Conservation (phyloP, 1,140 invertebrate species). For the Bombus fervidus region DNA sequence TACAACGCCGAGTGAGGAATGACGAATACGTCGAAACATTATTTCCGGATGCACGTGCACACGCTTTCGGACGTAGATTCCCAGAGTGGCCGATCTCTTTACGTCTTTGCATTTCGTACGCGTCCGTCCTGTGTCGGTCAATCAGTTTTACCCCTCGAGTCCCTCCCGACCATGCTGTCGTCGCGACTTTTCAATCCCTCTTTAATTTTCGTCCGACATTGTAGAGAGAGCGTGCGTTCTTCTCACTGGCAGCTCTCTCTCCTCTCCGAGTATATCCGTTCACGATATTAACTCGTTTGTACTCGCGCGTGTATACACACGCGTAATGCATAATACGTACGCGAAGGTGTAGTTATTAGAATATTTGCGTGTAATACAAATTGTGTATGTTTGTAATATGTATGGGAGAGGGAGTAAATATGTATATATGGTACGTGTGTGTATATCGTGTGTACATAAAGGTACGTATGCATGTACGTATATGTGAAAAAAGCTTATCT, state of each 20-base stretch:
- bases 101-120: neutral
- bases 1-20: neutral
- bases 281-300: no score
- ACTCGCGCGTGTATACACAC: neutral
- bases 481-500: neutral
- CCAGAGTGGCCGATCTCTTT: neutral
- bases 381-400: neutral
- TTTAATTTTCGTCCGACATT: conserved; percentile 12
- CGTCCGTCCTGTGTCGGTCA: neutral
- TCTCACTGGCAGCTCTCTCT: neutral
- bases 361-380: neutral
- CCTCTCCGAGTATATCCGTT: neutral
- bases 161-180: rapidly evolving
- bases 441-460: neutral
- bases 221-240: neutral
- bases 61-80: conserved; percentile 17
- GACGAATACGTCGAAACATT: conserved; percentile 22
- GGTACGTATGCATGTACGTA: neutral
- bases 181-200: conserved; percentile 21
- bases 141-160: neutral
- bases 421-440: neutral
- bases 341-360: neutral
- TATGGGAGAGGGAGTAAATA: neutral
- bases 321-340: no score
- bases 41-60: conserved; percentile 41